A percentile compares a stretch with the other conserved stretches of the same genome.
These are phyloP conservation scores for Ctenosaura bakeri DNA, from an alignment of 2,797 vertebrate species.

Conservation along the genomic window DNA sequence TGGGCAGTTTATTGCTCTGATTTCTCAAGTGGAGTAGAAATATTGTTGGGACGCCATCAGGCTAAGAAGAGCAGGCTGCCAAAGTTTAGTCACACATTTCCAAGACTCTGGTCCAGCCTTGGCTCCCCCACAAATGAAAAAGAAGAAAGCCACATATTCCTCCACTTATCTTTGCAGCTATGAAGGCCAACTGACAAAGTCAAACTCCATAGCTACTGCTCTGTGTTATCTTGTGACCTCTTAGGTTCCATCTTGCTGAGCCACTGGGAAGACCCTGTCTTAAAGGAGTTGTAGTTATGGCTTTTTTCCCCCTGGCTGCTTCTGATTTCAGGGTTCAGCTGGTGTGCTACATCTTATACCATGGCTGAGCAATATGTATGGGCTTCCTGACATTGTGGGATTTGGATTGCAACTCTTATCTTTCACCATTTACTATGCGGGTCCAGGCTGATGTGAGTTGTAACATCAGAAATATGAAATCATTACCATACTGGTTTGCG, in stretches of 20 bases:
- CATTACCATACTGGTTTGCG: too few relatives aligned
- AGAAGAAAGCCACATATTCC: neutral
- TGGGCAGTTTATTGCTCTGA: neutral
- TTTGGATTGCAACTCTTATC: too few relatives aligned
- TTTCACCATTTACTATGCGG: too few relatives aligned
- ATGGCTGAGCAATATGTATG: too few relatives aligned
- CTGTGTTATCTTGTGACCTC: neutral
- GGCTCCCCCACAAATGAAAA: neutral
- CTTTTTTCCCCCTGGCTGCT: neutral
- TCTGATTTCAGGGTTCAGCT: neutral
- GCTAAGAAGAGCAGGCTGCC: neutral
- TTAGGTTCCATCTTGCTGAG: neutral
- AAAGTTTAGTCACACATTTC: neutral
- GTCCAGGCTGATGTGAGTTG: too few relatives aligned
- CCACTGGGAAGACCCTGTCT: neutral
- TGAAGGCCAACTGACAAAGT: neutral
- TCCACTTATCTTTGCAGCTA: neutral
- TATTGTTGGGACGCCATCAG: neutral
- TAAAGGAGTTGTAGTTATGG: neutral
- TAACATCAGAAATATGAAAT: too few relatives aligned
- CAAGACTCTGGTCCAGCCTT: neutral
- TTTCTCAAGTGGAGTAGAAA: neutral
- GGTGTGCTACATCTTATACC: too few relatives aligned
- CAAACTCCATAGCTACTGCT: neutral
- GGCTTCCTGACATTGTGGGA: too few relatives aligned